Conservation (phyloP, 53 echinoderm and acorn worm species). For the Henricia sp. region DNA sequence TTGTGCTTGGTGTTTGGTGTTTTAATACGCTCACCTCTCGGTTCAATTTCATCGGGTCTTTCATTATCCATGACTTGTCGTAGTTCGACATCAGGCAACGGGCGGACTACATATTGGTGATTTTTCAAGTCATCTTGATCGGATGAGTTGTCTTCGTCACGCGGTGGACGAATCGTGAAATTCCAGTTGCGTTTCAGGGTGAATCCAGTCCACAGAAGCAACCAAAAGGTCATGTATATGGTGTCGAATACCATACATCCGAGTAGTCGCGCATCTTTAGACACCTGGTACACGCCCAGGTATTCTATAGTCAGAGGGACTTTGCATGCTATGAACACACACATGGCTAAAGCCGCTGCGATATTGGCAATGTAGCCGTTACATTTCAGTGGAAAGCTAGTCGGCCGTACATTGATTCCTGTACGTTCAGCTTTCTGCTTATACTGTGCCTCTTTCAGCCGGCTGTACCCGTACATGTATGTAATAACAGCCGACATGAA, state of each 20-base stretch:
- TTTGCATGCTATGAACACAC: constrained; percentile 77
- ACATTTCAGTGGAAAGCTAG: constrained; percentile 67
- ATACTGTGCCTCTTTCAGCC: constrained; percentile 73
- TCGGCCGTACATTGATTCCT: neutral
- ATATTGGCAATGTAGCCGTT: constrained; percentile 88
- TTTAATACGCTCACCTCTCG: neutral
- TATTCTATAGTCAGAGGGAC: constrained; percentile 87
- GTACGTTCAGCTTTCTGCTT: constrained; percentile 46
- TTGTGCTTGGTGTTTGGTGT: neutral
- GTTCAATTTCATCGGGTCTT: neutral
- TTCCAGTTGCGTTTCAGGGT: constrained; percentile 85
- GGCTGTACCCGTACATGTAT: constrained; percentile 87
- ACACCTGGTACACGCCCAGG: constrained; percentile 68
- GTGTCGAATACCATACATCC: constrained; percentile 82
- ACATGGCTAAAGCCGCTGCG: constrained; percentile 79
- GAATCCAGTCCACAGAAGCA: constrained; percentile 79
- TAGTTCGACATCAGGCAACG: constrained; percentile 19
- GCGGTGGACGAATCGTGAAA: constrained; percentile 63
- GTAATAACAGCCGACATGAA: constrained; percentile 86
- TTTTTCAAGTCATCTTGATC: neutral
- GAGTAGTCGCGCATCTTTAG: constrained; percentile 73
- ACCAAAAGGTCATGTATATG: constrained; percentile 78
- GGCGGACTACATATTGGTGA: neutral
- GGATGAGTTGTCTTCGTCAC: neutral
- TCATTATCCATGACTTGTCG: neutral